Conservation (phyloP, 64 coral and sea anemone species). For the Pocillopora verrucosa region DNA sequence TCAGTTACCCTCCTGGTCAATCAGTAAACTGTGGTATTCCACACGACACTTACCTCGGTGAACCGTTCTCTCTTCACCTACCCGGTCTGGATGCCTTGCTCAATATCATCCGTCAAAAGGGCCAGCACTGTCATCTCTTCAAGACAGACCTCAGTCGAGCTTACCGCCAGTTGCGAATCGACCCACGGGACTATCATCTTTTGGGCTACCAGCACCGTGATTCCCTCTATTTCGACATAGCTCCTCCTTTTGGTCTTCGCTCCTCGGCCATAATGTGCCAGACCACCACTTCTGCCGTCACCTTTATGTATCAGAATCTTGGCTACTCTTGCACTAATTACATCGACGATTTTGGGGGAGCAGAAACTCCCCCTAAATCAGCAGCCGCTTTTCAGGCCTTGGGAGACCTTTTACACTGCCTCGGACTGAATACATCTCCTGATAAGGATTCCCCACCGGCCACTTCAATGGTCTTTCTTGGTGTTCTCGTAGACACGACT, state of each 20-base stretch:
- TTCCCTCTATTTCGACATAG: slow-evolving; percentile 18
- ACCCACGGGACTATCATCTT: not conserved
- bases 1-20: too few species aligned
- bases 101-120: not conserved
- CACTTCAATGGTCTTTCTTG: not conserved
- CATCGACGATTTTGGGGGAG: not conserved
- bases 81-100: too few species aligned
- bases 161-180: not conserved
- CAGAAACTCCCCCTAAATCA: too few species aligned
- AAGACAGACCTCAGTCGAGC: not conserved
- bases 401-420: not conserved
- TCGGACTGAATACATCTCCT: not conserved
- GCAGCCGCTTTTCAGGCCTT: not conserved
- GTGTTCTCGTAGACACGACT: not conserved
- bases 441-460: not conserved
- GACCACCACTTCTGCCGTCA: not conserved
- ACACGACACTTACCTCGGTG: too few species aligned
- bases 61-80: too few species aligned
- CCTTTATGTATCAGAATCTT: not conserved
- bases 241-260: not conserved
- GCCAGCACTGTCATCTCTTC: not conserved
- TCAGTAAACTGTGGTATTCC: too few species aligned
- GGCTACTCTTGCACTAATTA: not conserved
- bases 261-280: too few species aligned
- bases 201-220: slow-evolving; percentile 18